phyloP scores from a whole-genome alignment of 2,113 vertebrate genomes.

The Fregetta grallaria region DNA sequence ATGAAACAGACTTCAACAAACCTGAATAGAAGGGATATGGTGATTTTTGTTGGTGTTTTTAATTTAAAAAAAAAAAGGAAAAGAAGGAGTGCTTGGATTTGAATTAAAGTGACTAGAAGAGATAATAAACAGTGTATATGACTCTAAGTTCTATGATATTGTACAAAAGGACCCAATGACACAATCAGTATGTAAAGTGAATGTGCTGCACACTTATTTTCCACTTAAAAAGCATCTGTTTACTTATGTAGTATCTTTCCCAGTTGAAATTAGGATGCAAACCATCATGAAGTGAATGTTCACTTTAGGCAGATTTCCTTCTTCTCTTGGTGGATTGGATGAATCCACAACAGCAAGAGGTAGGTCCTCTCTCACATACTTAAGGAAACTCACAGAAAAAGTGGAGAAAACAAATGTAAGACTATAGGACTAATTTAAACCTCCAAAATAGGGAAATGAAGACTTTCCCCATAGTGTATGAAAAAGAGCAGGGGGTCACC shows the following conservation, averaged over 20 bases:
- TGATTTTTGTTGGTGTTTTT: background rate
- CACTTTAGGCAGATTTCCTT: background rate
- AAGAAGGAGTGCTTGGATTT: background rate
- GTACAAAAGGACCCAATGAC: background rate
- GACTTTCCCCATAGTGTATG: background rate
- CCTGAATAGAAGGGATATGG: background rate
- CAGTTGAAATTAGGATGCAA: conserved; percentile 7
- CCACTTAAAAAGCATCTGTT: conserved; percentile 17
- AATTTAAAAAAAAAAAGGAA: background rate
- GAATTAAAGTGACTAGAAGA: background rate
- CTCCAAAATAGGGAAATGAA: background rate
- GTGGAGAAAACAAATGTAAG: background rate
- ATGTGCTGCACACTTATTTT: background rate
- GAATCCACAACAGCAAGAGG: background rate
- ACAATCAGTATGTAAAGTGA: background rate
- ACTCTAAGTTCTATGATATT: background rate
- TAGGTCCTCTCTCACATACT: background rate
- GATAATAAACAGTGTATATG: background rate
- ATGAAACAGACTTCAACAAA: background rate
- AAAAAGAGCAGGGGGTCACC: background rate
- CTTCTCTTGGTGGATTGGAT: background rate
- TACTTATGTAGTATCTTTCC: background rate
- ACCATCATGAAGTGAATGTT: background rate
- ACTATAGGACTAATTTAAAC: background rate
- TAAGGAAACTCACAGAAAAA: background rate